Evolutionary conservation across 2,797 vertebrate species (phyloP), one percentile per base, ranked within the genome.

Genomic region (Chromobotia macracanthus): DNA sequence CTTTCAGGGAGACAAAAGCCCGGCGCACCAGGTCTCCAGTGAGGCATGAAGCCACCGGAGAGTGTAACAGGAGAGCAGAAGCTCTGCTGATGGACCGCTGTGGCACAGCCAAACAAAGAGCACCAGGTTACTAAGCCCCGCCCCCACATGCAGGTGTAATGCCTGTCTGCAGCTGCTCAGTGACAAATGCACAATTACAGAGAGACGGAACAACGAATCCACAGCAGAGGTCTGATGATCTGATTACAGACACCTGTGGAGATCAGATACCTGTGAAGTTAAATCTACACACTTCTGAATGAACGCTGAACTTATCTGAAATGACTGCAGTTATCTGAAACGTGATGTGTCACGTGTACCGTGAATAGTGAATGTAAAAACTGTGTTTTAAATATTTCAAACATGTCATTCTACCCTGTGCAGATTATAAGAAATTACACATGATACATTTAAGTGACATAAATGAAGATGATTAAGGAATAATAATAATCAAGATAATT

Each of bases 1-100:
- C 48, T 23, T 21, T 48, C 41, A 90, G 86, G 79, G 86, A 92
- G 89, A 92, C 92, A 94, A 94, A 91, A 91, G 85, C 80, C 63
- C 81, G 89, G 90, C 85, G 87, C 92, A 89, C 90, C 92, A 92
- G 90, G 88, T 86, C 87, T 94, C 91, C 91, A 93, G 85, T 91
- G 89, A 88, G 92, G 91, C 92, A 90, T 93, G 91, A 93, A 91
- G 88, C 86, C 88, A 90, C 87, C 85, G 86, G 85, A 87, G 87
- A 88, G 88, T 88, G 91, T 89, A 93, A 92, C 88, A 86, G 89
- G 91, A 94, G 92, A 91, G 86, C 50, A 35, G 1, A 48, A 0
- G 68, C 60, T n/a, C 73, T 9, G 16, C 25, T 46, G 53, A 56
- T 21, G 8, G 53, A 67, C 10, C 18, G 11, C 53, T 56, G 46